phyloP scores from a whole-genome alignment of 1,140 invertebrate species.

The Drosophila melanica region DNA sequence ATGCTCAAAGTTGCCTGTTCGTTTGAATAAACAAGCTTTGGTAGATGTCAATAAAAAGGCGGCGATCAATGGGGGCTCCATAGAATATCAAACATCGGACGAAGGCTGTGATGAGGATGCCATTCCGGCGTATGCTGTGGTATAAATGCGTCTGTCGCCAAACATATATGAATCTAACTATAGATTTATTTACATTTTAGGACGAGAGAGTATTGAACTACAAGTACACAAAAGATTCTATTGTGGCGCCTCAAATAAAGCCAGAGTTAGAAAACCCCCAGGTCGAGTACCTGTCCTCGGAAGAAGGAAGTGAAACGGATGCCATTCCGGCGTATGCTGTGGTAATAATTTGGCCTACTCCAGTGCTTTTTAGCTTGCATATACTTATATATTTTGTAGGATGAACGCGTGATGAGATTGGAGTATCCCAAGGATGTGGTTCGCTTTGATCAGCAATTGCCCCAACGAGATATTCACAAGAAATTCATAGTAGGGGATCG shows the following conservation, averaged over 20 bases:
- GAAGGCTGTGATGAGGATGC: slow-evolving; percentile 47
- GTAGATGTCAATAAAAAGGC: not conserved
- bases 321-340: slow-evolving; percentile 22
- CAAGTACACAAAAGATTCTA: not conserved
- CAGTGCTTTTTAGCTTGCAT: too few species aligned
- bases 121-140: slow-evolving; percentile 54
- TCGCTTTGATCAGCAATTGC: slow-evolving; percentile 44
- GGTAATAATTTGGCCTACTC: not conserved
- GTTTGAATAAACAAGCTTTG: not conserved
- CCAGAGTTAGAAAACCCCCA: not conserved
- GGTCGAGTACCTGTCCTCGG: slow-evolving; percentile 13
- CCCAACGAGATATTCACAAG: slow-evolving; percentile 3
- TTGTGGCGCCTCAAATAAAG: too few species aligned
- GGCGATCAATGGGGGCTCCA: not conserved
- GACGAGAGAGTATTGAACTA: slow-evolving; percentile 6
- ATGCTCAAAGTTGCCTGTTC: not conserved
- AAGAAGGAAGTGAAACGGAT: slow-evolving; percentile 26
- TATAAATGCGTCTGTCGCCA: not conserved
- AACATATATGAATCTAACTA: not conserved
- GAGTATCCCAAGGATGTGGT: slow-evolving; percentile 62
- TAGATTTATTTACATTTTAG: slow-evolving; percentile 10
- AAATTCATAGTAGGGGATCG: slow-evolving; percentile 15
- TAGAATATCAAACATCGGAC: slow-evolving; percentile 26
- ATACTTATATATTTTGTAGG: slow-evolving; percentile 6
- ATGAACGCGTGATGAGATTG: slow-evolving; percentile 47